These are phyloP conservation scores for Anneissia japonica DNA, from an alignment of 35 echinoderm and acorn worm genomes.

Conservation along the genomic window DNA sequence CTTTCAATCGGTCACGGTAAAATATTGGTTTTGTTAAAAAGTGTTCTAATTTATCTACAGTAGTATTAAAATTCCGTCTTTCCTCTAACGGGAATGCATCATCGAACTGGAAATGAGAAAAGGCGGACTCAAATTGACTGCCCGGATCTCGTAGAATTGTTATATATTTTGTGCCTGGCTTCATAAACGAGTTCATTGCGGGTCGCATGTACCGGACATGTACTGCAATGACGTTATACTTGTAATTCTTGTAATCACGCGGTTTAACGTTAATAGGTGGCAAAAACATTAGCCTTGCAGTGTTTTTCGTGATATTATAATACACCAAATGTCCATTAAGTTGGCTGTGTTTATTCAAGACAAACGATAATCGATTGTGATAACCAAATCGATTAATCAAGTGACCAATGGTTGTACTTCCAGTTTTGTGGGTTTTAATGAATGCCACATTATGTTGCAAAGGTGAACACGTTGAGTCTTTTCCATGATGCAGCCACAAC, in stretches of 20 bases:
- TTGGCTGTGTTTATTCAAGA: conserved; percentile 26
- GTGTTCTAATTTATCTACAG: background rate
- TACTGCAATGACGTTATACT: conserved; percentile 66
- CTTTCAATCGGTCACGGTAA: background rate
- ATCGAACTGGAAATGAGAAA: conserved; percentile 63
- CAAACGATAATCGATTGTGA: conserved; percentile 48
- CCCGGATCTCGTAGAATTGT: conserved; percentile 77
- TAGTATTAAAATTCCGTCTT: background rate
- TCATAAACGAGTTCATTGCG: conserved; percentile 55
- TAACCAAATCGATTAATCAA: conserved; percentile 42
- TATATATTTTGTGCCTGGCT: conserved; percentile 63
- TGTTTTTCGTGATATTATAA: conserved; percentile 5
- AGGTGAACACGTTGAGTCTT: background rate
- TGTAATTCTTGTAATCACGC: background rate
- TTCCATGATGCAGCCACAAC: background rate
- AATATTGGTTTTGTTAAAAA: conserved; percentile 13
- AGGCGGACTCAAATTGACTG: conserved; percentile 85
- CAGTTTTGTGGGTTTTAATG: conserved; percentile 49
- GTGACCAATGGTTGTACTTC: conserved; percentile 28
- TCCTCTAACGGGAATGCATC: conserved; percentile 23
- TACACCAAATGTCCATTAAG: conserved; percentile 49
- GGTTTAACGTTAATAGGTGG: conserved; percentile 7
- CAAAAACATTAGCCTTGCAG: conserved; percentile 11
- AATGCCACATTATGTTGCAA: conserved; percentile 13
- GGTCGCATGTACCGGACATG: conserved; percentile 54